Conservation (phyloP, 2,888 invertebrate species). For the Isoperla grammatica region DNA sequence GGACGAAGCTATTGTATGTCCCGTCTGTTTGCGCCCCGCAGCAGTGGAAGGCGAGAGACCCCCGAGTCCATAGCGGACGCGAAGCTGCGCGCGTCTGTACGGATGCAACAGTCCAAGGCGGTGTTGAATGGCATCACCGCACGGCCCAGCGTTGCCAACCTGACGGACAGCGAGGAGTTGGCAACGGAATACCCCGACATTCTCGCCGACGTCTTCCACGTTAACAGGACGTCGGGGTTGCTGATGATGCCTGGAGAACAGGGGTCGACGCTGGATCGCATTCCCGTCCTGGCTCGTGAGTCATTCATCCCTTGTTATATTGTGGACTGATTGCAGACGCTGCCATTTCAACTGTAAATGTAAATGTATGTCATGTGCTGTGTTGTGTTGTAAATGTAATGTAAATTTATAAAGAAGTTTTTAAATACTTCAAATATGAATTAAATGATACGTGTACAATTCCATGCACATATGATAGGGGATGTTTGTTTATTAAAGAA, state of each 20-base stretch:
- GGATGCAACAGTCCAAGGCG: conserved; percentile 31
- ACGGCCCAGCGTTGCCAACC: not conserved
- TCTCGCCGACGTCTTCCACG: not conserved
- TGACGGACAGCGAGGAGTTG: not conserved
- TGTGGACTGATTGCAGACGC: too few relatives aligned
- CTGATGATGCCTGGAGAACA: conserved; percentile 11
- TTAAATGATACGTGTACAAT: too few relatives aligned
- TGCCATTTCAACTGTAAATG: too few relatives aligned
- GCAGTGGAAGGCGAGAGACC: conserved; percentile 71
- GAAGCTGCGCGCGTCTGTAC: conserved; percentile 37
- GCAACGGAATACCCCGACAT: conserved; percentile 6
- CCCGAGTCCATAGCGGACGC: conserved; percentile 58
- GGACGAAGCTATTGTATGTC: too few relatives aligned
- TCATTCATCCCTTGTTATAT: too few relatives aligned
- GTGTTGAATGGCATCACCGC: conserved; percentile 29
- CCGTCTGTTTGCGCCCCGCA: too few relatives aligned
- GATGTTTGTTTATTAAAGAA: too few relatives aligned
- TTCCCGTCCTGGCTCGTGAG: conserved; percentile 25
- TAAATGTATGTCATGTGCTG: too few relatives aligned
- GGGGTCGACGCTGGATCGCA: conserved; percentile 13
- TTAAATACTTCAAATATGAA: too few relatives aligned
- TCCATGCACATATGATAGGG: too few relatives aligned
- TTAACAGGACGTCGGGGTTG: not conserved
- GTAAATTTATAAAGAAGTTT: too few relatives aligned
- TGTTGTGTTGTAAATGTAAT: too few relatives aligned